phyloP scores from a whole-genome alignment of 2,797 vertebrate species.

The Catostomus latipinnis region DNA sequence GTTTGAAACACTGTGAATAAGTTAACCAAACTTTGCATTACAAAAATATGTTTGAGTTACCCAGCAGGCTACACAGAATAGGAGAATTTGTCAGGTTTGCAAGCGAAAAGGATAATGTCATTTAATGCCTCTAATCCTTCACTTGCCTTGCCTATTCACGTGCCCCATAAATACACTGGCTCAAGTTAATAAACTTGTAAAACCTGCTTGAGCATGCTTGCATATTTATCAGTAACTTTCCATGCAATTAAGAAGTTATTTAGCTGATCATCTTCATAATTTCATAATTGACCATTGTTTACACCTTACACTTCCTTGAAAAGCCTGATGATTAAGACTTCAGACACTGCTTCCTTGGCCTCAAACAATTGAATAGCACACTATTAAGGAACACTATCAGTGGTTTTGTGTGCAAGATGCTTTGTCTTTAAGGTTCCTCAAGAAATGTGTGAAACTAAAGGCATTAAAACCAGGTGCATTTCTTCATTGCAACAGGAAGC shows the following conservation, averaged over 20 bases:
- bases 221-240: neutral
- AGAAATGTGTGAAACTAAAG: too few relatives aligned
- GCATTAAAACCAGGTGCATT: too few relatives aligned
- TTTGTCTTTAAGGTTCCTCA: conserved; percentile 14
- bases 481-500: too few relatives aligned
- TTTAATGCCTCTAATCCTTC: conserved; percentile 18
- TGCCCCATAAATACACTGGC: conserved; percentile 15
- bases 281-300: neutral
- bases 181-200: neutral
- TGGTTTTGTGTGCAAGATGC: neutral
- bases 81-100: neutral
- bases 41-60: neutral
- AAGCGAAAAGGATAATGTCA: conserved; percentile 5
- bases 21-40: too few relatives aligned
- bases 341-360: neutral
- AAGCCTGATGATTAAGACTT: neutral
- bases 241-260: neutral
- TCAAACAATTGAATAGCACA: neutral
- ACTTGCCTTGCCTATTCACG: conserved; percentile 31
- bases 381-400: neutral
- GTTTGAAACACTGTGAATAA: neutral
- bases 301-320: neutral
- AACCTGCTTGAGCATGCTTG: conserved; percentile 11
- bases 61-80: neutral
- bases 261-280: conserved; percentile 6